Percentiles rank a stretch among this genome's conserved stretches.
These are phyloP conservation scores for Andrena marginata DNA, from an alignment of 2,888 invertebrate genomes.

Conservation along the genomic window DNA sequence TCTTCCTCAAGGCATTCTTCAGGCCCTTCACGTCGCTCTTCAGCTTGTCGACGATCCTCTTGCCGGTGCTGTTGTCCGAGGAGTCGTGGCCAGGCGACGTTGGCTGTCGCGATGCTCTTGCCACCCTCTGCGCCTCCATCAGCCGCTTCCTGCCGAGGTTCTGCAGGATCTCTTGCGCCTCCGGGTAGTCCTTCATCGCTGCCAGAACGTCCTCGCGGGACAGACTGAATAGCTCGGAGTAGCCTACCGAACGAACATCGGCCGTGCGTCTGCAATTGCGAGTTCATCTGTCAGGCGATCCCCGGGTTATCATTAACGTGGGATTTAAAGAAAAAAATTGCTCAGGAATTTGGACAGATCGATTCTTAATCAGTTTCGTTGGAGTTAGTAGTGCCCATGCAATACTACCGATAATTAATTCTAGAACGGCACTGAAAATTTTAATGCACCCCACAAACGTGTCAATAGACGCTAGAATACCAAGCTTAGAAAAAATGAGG, in stretches of 20 bases:
- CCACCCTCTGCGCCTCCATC: slow-evolving; percentile 90
- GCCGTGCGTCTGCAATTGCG: slow-evolving; percentile 92
- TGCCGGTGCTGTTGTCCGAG: slow-evolving; percentile 89
- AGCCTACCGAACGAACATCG: slow-evolving; percentile 97
- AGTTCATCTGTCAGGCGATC: neutral
- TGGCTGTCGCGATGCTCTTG: slow-evolving; percentile 86
- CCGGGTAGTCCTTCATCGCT: slow-evolving; percentile 98
- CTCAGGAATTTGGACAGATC: no score
- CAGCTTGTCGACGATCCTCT: slow-evolving; percentile 93
- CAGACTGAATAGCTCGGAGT: slow-evolving; percentile 96
- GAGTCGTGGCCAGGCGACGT: slow-evolving; percentile 89
- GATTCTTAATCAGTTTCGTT: no score
- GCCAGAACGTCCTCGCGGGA: slow-evolving; percentile 97
- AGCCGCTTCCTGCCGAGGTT: slow-evolving; percentile 94
- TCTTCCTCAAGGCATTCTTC: slow-evolving; percentile 87
- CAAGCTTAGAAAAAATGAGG: no score
- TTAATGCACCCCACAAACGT: no score
- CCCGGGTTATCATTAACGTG: no score
- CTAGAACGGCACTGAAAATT: no score
- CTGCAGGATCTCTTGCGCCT: slow-evolving; percentile 97
- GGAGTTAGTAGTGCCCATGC: no score
- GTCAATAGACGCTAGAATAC: no score
- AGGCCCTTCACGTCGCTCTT: slow-evolving; percentile 93
- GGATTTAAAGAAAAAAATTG: no score
- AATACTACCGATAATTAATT: no score